These are phyloP conservation scores for Acomys russatus DNA, from an alignment of 2,797 vertebrate species.

Conservation along the genomic window DNA sequence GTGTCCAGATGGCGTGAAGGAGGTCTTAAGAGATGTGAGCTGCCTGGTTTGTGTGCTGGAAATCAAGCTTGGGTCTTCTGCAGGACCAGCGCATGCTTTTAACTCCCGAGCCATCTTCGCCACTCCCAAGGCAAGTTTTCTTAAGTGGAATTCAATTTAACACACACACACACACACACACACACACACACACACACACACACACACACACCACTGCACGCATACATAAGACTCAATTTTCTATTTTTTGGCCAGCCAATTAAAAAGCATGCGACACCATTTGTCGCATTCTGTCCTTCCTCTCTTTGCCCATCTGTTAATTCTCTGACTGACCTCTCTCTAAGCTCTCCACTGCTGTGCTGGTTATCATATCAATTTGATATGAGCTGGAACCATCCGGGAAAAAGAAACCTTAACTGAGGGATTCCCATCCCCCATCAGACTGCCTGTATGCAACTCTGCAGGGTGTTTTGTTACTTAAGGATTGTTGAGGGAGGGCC, in stretches of 20 bases:
- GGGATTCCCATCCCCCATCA: neutral
- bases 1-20: neutral
- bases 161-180: neutral
- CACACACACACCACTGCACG: neutral
- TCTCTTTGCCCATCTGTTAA: neutral
- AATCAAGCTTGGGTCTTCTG: neutral
- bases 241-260: neutral
- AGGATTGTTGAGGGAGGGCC: neutral
- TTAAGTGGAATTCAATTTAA: slow-evolving; percentile 47
- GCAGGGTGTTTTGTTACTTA: neutral
- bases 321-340: neutral
- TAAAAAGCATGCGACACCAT: neutral
- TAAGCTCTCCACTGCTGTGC: too few relatives aligned
- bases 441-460: neutral
- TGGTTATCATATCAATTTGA: neutral
- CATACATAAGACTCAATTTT: neutral
- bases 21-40: neutral
- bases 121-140: neutral
- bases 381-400: neutral
- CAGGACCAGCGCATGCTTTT: neutral
- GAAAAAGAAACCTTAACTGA: neutral
- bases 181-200: neutral
- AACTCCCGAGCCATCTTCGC: neutral
- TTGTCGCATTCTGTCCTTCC: neutral
- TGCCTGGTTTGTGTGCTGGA: neutral